These are phyloP conservation scores for Euphydryas editha DNA, from an alignment of 2,888 invertebrate species.

Conservation along the genomic window DNA sequence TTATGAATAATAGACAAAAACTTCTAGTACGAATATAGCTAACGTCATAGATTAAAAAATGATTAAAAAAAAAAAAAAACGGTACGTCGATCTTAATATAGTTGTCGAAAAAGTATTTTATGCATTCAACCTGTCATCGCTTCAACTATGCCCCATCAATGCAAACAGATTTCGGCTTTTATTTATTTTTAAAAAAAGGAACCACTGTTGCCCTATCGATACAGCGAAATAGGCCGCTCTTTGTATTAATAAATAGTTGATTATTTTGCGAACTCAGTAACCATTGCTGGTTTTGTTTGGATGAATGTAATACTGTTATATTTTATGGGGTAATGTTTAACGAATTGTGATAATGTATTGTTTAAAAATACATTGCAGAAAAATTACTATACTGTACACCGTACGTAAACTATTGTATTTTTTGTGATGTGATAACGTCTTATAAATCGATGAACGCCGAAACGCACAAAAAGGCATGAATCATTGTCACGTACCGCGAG, in stretches of 20 bases:
- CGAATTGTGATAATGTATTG: too few relatives aligned
- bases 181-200: conserved; percentile 58
- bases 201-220: conserved; percentile 40
- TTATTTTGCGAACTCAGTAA: neutral
- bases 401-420: too few relatives aligned
- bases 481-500: too few relatives aligned
- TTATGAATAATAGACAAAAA: neutral
- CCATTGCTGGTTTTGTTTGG: neutral
- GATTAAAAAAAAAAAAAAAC: conserved; percentile 21
- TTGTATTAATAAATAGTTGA: neutral
- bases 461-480: too few relatives aligned
- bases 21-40: neutral
- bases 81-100: conserved; percentile 46
- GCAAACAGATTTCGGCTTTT: conserved; percentile 63
- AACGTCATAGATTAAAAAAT: conserved; percentile 12
- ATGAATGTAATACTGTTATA: too few relatives aligned
- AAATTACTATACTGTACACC: conserved; percentile 6
- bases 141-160: conserved; percentile 51
- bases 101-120: conserved; percentile 49
- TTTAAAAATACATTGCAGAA: neutral
- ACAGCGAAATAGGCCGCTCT: conserved; percentile 33
- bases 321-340: neutral
- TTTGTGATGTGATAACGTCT: too few relatives aligned
- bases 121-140: conserved; percentile 51
- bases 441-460: too few relatives aligned